Evolutionary conservation across 2,797 vertebrate genomes (phyloP).

Genomic region (Sebastes vulpes): DNA sequence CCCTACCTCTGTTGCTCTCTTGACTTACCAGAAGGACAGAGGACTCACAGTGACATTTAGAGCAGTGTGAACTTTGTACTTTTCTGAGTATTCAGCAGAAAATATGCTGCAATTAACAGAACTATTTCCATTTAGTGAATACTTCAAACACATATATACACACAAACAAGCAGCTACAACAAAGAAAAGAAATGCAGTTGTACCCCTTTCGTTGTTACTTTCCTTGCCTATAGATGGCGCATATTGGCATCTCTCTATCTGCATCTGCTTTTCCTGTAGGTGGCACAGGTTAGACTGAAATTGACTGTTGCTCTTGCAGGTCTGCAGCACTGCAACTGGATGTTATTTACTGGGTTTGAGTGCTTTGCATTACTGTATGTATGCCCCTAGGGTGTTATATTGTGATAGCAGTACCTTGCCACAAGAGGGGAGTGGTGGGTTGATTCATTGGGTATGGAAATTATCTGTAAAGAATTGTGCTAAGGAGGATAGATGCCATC

Average conservation of each 20-base stretch:
- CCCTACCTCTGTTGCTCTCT: too few species aligned
- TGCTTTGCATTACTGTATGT: not conserved
- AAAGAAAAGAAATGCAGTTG: not conserved
- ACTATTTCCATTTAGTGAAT: not conserved
- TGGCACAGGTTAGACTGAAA: not conserved
- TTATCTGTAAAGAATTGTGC: not conserved
- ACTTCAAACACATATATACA: not conserved
- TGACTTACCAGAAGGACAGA: not conserved
- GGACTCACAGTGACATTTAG: not conserved
- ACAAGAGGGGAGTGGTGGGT: constrained; percentile 68
- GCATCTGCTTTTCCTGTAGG: not conserved
- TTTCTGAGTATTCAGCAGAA: not conserved
- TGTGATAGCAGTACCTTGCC: constrained; percentile 47
- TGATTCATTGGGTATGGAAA: not conserved
- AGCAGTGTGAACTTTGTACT: not conserved
- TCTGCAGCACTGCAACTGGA: not conserved
- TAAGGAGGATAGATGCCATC: not conserved
- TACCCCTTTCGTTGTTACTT: not conserved
- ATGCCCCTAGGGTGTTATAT: not conserved
- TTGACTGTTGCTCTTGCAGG: not conserved
- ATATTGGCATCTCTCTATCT: not conserved
- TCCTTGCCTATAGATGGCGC: constrained; percentile 1
- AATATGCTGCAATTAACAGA: not conserved
- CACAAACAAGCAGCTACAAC: not conserved
- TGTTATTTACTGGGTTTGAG: not conserved